Percentiles rank a stretch among this genome's conserved stretches.
Conservation (phyloP, 2,888 invertebrate species). For the Drosophila peninsularis region DNA sequence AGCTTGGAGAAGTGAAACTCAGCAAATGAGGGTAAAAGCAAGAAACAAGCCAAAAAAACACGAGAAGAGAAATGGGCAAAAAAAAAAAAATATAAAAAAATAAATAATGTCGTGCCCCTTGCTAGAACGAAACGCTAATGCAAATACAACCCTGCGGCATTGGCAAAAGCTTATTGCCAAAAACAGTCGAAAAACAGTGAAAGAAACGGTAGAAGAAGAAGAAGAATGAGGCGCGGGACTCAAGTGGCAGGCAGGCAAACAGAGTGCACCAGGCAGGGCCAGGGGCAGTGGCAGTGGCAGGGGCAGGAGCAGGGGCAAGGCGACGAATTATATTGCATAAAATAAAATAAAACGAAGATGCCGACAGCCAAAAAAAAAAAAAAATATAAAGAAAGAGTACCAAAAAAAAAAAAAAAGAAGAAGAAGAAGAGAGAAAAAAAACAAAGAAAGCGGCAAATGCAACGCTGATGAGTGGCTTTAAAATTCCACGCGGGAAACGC, state of each 20-base stretch:
- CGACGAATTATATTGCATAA: slow-evolving; percentile 73
- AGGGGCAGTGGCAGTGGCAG: background rate
- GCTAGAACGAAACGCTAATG: slow-evolving; percentile 63
- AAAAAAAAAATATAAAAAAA: slow-evolving; percentile 6
- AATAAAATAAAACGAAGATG: slow-evolving; percentile 72
- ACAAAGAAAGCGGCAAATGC: slow-evolving; percentile 70
- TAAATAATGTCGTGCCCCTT: slow-evolving; percentile 26
- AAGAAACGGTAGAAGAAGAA: slow-evolving; percentile 14
- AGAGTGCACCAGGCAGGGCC: background rate
- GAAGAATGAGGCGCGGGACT: slow-evolving; percentile 18
- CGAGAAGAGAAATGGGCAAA: background rate
- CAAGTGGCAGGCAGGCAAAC: slow-evolving; percentile 16
- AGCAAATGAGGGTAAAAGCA: slow-evolving; percentile 53
- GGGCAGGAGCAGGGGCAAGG: slow-evolving; percentile 25
- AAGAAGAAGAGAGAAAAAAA: slow-evolving; percentile 23
- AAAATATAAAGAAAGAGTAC: slow-evolving; percentile 27
- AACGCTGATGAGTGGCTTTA: slow-evolving; percentile 73
- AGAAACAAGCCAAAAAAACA: slow-evolving; percentile 23
- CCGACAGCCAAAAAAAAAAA: slow-evolving; percentile 41
- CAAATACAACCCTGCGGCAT: slow-evolving; percentile 81
- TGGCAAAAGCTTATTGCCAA: slow-evolving; percentile 79
- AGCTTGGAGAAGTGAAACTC: slow-evolving; percentile 52
- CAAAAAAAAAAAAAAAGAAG: slow-evolving; percentile 10
- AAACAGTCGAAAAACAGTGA: slow-evolving; percentile 51
- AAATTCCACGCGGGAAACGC: slow-evolving; percentile 69